Conservation (phyloP, 1,140 invertebrate genomes). For the Callitettix versicolor region DNA sequence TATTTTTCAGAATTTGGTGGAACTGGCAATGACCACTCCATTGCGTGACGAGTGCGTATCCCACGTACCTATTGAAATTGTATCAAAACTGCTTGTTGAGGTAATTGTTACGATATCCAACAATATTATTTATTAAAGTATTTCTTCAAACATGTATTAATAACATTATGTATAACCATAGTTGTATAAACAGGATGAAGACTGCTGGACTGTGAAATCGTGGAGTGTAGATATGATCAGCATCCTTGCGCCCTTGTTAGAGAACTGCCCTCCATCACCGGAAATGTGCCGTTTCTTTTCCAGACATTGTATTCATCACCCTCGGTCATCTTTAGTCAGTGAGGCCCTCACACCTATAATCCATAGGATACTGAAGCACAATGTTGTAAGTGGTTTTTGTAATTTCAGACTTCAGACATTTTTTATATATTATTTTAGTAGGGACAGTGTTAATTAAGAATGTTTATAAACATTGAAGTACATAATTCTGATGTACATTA, state of each 20-base stretch:
- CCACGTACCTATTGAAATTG: conserved; percentile 60
- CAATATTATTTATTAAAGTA: not conserved
- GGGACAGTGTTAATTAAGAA: too few species aligned
- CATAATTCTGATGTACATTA: not conserved
- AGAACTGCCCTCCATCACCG: conserved; percentile 47
- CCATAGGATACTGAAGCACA: conserved; percentile 71
- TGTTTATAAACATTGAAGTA: not conserved
- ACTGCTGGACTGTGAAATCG: conserved; percentile 25
- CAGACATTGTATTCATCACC: conserved; percentile 45
- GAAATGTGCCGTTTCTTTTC: conserved; percentile 48
- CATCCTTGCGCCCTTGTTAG: conserved; percentile 44
- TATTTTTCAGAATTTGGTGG: conserved; percentile 57
- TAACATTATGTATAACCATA: not conserved
- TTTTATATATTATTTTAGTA: too few species aligned
- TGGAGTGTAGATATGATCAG: conserved; percentile 43
- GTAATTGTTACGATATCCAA: conserved; percentile 29
- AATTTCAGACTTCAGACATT: not conserved
- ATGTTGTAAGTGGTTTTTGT: conserved; percentile 47
- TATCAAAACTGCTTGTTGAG: conserved; percentile 54
- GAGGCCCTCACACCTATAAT: conserved; percentile 62
- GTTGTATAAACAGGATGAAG: conserved; percentile 27
- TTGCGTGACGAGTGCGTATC: conserved; percentile 69
- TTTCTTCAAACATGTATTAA: not conserved
- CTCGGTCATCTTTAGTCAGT: conserved; percentile 44
- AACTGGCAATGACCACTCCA: conserved; percentile 64